A percentile compares a stretch with the other conserved stretches of the same genome.
These are phyloP conservation scores for Odontomyia ornata DNA, from an alignment of 2,888 invertebrate species.

Conservation along the genomic window DNA sequence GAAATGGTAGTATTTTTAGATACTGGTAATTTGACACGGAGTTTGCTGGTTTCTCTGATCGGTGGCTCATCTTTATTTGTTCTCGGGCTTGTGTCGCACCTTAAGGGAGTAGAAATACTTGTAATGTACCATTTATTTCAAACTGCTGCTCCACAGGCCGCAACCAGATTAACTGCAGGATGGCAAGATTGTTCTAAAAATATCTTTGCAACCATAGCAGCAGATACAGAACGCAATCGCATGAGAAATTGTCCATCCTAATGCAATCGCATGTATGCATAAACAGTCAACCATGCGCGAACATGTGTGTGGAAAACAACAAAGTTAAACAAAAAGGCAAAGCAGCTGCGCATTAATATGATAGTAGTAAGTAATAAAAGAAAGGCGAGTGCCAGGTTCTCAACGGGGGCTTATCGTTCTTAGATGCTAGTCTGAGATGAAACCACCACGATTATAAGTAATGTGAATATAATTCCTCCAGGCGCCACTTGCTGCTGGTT, in stretches of 20 bases:
- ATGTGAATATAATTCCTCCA: background rate
- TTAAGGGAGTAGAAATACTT: background rate
- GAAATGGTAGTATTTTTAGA: constrained; percentile 15
- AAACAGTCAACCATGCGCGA: constrained; percentile 8
- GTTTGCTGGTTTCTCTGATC: constrained; percentile 30
- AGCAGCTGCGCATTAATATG: background rate
- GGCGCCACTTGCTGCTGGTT: constrained; percentile 32
- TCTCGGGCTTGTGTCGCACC: background rate
- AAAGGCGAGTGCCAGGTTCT: background rate
- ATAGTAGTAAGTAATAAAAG: background rate
- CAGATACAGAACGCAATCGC: constrained; percentile 6
- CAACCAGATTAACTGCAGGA: constrained; percentile 17
- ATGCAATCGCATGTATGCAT: background rate
- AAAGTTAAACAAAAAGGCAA: constrained; percentile 16
- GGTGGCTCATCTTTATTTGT: constrained; percentile 20
- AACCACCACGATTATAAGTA: constrained; percentile 7
- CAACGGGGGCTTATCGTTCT: background rate
- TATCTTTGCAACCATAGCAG: background rate
- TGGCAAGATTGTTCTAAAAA: constrained; percentile 29
- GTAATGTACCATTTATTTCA: constrained; percentile 10
- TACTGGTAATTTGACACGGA: constrained; percentile 6
- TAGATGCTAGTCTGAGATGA: background rate
- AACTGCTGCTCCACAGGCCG: background rate
- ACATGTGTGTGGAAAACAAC: constrained; percentile 19
- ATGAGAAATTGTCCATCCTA: constrained; percentile 33